phyloP scores from a whole-genome alignment of 2,113 vertebrate species.

The Malurus cyaneus region DNA sequence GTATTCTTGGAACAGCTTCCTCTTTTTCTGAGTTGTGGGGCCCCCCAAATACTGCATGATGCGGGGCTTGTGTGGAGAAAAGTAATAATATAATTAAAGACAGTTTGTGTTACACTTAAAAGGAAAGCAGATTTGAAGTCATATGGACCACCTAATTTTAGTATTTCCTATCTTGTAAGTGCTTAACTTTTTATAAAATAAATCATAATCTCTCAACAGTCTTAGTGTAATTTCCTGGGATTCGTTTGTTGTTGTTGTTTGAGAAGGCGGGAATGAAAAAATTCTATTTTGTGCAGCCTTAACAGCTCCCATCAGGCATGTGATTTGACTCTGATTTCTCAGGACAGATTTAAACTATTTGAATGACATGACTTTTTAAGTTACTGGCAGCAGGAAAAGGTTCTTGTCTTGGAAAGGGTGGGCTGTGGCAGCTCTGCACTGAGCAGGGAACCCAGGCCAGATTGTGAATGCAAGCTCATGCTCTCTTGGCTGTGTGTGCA shows the following conservation, averaged over 20 bases:
- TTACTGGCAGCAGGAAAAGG: slow-evolving; percentile 51
- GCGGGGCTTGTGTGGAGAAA: not conserved
- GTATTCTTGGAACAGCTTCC: not conserved
- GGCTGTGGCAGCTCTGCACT: not conserved
- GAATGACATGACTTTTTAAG: slow-evolving; percentile 50
- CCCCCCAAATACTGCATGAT: not conserved
- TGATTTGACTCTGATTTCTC: slow-evolving; percentile 53
- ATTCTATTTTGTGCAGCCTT: not conserved
- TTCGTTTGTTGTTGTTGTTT: not conserved
- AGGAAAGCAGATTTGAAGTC: slow-evolving; percentile 25
- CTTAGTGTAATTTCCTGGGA: not conserved
- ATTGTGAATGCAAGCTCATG: not conserved
- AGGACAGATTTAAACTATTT: slow-evolving; percentile 54
- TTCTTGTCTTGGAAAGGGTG: slow-evolving; percentile 40
- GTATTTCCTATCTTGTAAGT: slow-evolving; percentile 1
- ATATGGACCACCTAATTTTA: slow-evolving; percentile 31
- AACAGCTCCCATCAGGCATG: slow-evolving; percentile 22
- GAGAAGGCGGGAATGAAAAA: not conserved
- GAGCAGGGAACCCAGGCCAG: slow-evolving; percentile 19
- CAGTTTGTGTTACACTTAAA: not conserved
- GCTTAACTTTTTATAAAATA: slow-evolving; percentile 12
- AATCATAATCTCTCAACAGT: not conserved
- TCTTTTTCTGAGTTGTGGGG: not conserved
- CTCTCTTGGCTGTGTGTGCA: not conserved
- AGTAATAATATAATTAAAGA: not conserved